These are phyloP conservation scores for Crematogaster levior DNA, from an alignment of 2,888 invertebrate species.

Conservation along the genomic window DNA sequence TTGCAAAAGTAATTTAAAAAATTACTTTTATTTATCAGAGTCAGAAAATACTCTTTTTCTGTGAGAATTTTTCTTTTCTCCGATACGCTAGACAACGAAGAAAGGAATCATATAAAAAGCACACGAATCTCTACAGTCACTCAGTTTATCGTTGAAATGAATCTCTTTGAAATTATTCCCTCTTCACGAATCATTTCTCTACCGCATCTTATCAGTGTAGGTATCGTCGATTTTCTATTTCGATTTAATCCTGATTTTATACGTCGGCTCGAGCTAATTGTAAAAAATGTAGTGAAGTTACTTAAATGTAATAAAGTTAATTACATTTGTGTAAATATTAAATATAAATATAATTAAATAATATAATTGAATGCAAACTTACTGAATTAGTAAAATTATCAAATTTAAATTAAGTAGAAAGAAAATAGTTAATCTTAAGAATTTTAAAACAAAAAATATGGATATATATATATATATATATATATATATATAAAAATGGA, in stretches of 20 bases:
- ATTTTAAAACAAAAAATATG: too few species aligned
- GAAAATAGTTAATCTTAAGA: too few species aligned
- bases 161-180: slow-evolving; percentile 12
- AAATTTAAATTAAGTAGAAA: not conserved
- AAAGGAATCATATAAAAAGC: slow-evolving; percentile 6
- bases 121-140: not conserved
- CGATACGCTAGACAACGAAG: not conserved
- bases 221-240: slow-evolving; percentile 6
- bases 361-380: not conserved
- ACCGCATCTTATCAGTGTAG: not conserved
- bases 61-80: not conserved
- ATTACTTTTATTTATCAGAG: slow-evolving; percentile 28
- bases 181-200: slow-evolving; percentile 4
- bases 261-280: not conserved
- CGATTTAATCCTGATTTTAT: slow-evolving; percentile 16
- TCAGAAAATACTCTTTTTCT: slow-evolving; percentile 1
- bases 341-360: not conserved
- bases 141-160: slow-evolving; percentile 31
- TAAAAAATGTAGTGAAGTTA: too few species aligned
- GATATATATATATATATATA: too few species aligned
- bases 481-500: too few species aligned
- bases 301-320: not conserved
- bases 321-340: not conserved
- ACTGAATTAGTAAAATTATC: not conserved
- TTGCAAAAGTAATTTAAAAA: slow-evolving; percentile 28